Base-by-base conservation (phyloP, 2,113 vertebrate species). In the Aldabrachelys gigantea region DNA sequence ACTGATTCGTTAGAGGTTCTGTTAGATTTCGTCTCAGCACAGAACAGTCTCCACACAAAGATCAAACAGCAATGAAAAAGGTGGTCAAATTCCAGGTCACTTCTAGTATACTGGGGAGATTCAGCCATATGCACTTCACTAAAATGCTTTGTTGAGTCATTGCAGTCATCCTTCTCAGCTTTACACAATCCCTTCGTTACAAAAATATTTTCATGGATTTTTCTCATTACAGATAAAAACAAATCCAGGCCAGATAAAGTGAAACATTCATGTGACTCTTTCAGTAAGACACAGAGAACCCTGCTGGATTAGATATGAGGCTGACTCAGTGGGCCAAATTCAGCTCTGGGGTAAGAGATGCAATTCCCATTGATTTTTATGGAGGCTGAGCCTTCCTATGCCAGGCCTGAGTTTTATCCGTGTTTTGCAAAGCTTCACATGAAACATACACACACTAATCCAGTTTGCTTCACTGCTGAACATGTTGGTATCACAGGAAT, bases 311-410 rank as follows among this genome's bases (percentile, higher is more conserved):
- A 96, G 95, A 87, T 85, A 86, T 3, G 24, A 96, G 96, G 96
- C 93, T 97, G 96, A 97, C 93, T 80, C 76, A 21, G 78, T 44
- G 93, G 96, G 41, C 38, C 75, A 41, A 25, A 47, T 27, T 76
- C 75, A 95, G 92, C 91, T 69, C 93, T 97, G 96, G 97, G 95
- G 96, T 94, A 97, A 96, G 0, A 96, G 96, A 47, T 95, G 95
- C 96, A 96, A 96, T 97, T 96, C 97, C 97, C 96, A 97, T 94
- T 94, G 92, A 97, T 97, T 95, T 4, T 80, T n/a, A 50, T 65
- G 86, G 83, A 80, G 83, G 49, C 52, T 57, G 80, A 89, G 59
- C n/a, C n/a, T 41, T 6, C 87, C 31, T n/a, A 3, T 22, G 96
- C 93, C 96, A 95, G 94, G 81, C 54, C 47, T 72, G 17, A 31